Conservation (phyloP, 2,888 invertebrate genomes). For the Gryllus longicercus region DNA sequence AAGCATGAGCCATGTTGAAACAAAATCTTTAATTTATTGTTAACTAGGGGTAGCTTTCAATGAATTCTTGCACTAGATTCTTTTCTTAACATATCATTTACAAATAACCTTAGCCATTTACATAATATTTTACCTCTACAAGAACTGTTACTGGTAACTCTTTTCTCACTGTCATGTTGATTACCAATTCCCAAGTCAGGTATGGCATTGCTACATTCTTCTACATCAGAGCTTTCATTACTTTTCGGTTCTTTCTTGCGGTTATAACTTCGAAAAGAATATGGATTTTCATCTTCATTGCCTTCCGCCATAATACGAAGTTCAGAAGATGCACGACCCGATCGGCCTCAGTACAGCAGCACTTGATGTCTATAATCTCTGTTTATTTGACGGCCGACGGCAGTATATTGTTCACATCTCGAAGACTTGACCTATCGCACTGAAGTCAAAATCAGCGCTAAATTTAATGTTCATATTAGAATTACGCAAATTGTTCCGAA, state of each 20-base stretch:
- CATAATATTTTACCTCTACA: constrained; percentile 31
- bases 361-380: not conserved
- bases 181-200: constrained; percentile 55
- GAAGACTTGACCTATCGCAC: not conserved
- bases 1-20: not conserved
- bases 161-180: constrained; percentile 38
- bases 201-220: constrained; percentile 49
- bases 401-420: not conserved
- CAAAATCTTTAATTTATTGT: constrained; percentile 40
- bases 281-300: constrained; percentile 33
- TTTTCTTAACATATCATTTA: not conserved
- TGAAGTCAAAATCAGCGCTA: not conserved
- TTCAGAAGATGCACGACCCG: not conserved
- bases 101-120: not conserved
- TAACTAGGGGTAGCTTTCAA: constrained; percentile 36
- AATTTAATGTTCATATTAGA: not conserved
- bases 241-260: constrained; percentile 26
- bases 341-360: not conserved
- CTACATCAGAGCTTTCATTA: constrained; percentile 37
- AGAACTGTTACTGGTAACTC: constrained; percentile 28
- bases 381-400: constrained; percentile 1
- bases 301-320: constrained; percentile 35
- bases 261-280: constrained; percentile 29
- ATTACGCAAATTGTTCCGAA: no score
- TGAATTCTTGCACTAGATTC: not conserved